These are phyloP conservation scores for Cricetomys ansorgei DNA, from an alignment of 2,113 vertebrate species.

Conservation along the genomic window DNA sequence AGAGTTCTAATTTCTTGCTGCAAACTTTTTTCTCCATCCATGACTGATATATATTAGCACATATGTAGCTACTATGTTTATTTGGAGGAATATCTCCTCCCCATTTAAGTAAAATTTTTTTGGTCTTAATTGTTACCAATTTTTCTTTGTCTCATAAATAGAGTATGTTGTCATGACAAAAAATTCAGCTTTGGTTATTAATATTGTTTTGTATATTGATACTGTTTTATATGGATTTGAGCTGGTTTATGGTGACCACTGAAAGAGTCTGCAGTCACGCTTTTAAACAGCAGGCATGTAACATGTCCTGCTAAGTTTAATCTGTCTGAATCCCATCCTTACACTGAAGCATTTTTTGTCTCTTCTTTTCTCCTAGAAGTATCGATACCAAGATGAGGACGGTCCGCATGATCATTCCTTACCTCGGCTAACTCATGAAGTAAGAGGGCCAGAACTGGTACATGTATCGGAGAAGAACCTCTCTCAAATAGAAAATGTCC, in stretches of 20 bases:
- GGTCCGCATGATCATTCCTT: conserved; percentile 93
- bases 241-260: neutral
- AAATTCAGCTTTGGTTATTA: neutral
- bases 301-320: neutral
- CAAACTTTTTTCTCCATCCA: neutral
- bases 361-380: conserved; percentile 87
- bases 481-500: conserved; percentile 98
- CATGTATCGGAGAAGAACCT: conserved; percentile 98
- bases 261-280: neutral
- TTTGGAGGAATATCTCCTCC: neutral
- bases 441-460: conserved; percentile 95
- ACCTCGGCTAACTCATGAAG: conserved; percentile 93
- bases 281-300: neutral
- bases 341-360: conserved; percentile 26
- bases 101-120: neutral
- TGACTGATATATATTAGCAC: conserved; percentile 3
- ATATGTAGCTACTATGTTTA: neutral
- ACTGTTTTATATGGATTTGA: neutral
- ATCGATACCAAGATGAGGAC: conserved; percentile 97
- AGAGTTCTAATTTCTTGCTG: neutral
- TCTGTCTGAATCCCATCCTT: neutral
- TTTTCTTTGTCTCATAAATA: neutral
- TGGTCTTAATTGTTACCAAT: neutral
- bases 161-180: neutral
- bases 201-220: no score